A percentile compares a stretch with the other conserved stretches of the same genome.
Evolutionary conservation across 2,797 vertebrate species (phyloP).

Genomic region (Hippocampus kuda): DNA sequence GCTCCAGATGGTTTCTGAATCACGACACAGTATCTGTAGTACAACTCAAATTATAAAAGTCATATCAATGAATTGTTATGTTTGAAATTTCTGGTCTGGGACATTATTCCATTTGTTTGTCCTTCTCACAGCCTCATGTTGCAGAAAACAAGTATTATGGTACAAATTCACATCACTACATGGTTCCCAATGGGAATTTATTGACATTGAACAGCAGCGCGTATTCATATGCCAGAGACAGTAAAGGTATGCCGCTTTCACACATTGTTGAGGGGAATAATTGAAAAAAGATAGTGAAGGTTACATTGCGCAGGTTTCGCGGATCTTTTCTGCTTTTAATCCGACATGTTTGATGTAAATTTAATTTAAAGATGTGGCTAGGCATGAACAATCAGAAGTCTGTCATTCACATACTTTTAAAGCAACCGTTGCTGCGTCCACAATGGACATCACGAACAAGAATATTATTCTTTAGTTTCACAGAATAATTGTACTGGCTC

Average conservation of each 20-base stretch:
- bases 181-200: background rate
- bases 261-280: background rate
- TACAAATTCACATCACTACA: background rate
- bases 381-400: slow-evolving; percentile 6
- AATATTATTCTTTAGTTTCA: slow-evolving; percentile 25
- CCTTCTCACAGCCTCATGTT: background rate
- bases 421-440: slow-evolving; percentile 20
- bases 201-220: background rate
- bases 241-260: background rate
- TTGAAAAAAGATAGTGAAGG: background rate
- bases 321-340: slow-evolving; percentile 23
- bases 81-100: slow-evolving; percentile 15
- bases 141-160: background rate
- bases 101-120: background rate
- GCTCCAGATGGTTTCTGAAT: slow-evolving; percentile 38
- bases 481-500: slow-evolving; percentile 28
- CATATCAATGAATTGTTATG: slow-evolving; percentile 42
- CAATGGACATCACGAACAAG: slow-evolving; percentile 15
- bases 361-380: slow-evolving; percentile 17
- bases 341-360: slow-evolving; percentile 20
- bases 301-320: slow-evolving; percentile 10
- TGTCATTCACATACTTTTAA: slow-evolving; percentile 21
- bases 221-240: background rate
- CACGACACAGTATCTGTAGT: slow-evolving; percentile 17
- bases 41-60: slow-evolving; percentile 31